Evolutionary conservation across 2,888 invertebrate species (phyloP).

Genomic region (Mythimna loreyi): DNA sequence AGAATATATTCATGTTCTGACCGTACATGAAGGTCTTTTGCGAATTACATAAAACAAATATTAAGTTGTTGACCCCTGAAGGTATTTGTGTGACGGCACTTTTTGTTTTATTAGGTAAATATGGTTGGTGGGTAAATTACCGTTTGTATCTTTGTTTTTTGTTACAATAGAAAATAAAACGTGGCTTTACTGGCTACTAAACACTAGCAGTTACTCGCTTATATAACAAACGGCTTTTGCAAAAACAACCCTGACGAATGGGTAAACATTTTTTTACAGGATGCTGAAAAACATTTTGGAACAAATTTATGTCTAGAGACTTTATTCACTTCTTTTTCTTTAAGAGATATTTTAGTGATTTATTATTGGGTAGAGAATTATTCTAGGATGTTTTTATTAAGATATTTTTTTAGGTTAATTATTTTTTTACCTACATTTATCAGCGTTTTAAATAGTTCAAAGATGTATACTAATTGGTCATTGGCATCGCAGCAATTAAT

Average conservation of each 20-base stretch:
- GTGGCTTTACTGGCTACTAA: neutral
- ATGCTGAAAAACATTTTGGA: neutral
- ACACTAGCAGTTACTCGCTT: neutral
- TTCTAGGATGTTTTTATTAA: neutral
- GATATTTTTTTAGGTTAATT: no score
- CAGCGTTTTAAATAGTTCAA: no score
- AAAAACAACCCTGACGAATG: neutral
- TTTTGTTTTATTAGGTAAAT: constrained; percentile 13
- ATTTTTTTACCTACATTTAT: neutral
- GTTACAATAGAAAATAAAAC: neutral
- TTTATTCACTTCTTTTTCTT: constrained; percentile 1
- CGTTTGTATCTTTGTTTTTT: constrained; percentile 3
- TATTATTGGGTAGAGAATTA: neutral
- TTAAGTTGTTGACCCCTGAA: neutral
- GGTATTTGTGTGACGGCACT: constrained; percentile 1
- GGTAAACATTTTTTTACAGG: neutral
- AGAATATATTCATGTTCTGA: constrained; percentile 5
- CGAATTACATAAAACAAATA: constrained; percentile 22
- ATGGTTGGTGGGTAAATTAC: constrained; percentile 2
- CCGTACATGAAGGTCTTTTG: constrained; percentile 2
- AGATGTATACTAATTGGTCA: no score
- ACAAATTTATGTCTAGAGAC: neutral
- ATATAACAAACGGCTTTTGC: neutral
- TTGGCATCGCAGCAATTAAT: no score
- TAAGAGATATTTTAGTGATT: neutral